phyloP scores from a whole-genome alignment of 2,113 vertebrate genomes.

The Elanus axillaris region DNA sequence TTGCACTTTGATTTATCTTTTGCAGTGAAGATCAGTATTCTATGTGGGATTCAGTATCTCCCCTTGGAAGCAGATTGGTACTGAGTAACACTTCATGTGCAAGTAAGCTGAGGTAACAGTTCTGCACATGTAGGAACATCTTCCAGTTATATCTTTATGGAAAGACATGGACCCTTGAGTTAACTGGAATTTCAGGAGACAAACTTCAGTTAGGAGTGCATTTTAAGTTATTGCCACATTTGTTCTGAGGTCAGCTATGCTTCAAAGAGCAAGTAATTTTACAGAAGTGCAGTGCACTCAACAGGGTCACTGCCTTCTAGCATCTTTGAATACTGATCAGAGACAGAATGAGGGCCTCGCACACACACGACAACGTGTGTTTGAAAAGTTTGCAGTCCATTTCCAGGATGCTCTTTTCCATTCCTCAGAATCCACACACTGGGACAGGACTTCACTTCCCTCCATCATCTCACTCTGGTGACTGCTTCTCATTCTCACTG shows the following conservation, averaged over 20 bases:
- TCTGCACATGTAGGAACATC: neutral
- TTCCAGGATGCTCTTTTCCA: neutral
- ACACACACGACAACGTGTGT: accelerated
- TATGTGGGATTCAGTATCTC: neutral
- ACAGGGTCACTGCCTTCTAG: neutral
- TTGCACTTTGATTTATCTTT: neutral
- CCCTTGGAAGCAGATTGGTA: neutral
- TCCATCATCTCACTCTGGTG: neutral
- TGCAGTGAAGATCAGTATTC: neutral
- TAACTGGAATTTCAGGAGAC: neutral
- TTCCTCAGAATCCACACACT: neutral
- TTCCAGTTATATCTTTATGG: neutral
- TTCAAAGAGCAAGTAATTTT: neutral
- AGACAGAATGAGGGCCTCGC: neutral
- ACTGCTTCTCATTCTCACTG: neutral
- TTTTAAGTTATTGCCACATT: neutral
- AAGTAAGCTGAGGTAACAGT: neutral
- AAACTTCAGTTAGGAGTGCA: neutral
- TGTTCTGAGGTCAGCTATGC: neutral
- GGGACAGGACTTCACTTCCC: neutral
- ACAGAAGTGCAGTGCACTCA: neutral
- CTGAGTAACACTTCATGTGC: neutral
- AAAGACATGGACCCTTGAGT: accelerated
- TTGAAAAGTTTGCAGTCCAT: neutral
- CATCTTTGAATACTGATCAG: neutral